Evolutionary conservation across 2,888 invertebrate genomes (phyloP).

Genomic region (Eupithecia vulgata): DNA sequence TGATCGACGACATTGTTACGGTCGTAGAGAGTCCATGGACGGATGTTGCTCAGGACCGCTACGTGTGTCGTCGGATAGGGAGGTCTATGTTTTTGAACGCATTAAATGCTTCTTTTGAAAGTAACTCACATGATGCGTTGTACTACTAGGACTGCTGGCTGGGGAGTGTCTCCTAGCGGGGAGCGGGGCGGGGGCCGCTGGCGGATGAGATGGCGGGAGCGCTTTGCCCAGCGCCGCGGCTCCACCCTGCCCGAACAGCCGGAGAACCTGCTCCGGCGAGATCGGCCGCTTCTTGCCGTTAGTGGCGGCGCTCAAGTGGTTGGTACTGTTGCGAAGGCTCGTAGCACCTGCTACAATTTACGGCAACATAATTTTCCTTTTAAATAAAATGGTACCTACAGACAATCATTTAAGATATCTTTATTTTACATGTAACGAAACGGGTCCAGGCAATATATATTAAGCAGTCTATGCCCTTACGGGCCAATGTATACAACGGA

Average conservation of each 20-base stretch:
- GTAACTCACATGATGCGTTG: constrained; percentile 87
- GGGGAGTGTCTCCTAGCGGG: constrained; percentile 85
- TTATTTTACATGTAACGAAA: neutral
- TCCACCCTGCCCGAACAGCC: constrained; percentile 85
- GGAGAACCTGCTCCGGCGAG: constrained; percentile 92
- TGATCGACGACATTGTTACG: neutral
- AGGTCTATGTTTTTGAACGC: neutral
- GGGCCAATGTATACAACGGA: neutral
- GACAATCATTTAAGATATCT: neutral
- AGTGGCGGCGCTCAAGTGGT: constrained; percentile 83
- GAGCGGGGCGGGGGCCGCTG: constrained; percentile 79
- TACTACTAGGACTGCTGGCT: constrained; percentile 91
- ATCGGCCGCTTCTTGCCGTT: constrained; percentile 90
- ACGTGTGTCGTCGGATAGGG: neutral
- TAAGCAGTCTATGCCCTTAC: neutral
- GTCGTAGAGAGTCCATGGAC: neutral
- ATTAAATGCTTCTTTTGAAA: neutral
- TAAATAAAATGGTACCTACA: neutral
- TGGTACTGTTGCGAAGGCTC: constrained; percentile 76
- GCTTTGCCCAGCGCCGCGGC: constrained; percentile 79
- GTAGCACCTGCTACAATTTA: constrained; percentile 62
- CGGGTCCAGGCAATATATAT: neutral
- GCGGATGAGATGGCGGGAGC: constrained; percentile 75
- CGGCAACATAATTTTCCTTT: neutral
- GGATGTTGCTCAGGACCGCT: too few species aligned